Base-by-base conservation (phyloP, 2,888 invertebrate genomes). In the Protonemura montana region DNA sequence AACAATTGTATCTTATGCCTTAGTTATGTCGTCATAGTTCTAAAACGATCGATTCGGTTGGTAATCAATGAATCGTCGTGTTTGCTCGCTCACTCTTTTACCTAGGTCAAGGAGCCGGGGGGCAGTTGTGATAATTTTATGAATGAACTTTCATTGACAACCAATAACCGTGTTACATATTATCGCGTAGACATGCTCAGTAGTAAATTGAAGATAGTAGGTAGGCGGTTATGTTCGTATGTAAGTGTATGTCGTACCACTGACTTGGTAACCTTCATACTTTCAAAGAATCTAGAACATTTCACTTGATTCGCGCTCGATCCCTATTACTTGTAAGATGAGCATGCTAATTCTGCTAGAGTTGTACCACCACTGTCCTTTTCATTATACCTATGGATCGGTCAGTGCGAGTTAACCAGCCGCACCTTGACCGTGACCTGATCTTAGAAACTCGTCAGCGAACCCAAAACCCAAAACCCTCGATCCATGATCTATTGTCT, bases 61-160 rank as follows among this genome's bases (percentile, higher is more conserved):
- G 59, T 10, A 59, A 41, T 59, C 59, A 59, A 59, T 59, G 13
- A 59, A 21, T 16, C 21, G 35, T 7, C 59, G 7, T 13, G 21
- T 21, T 21, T 21, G 59, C 59, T 59, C 7, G 59, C 13, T 59
- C 13, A 59, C 13, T 59, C 3, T 35, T 35, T 35, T 59, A 59
- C 59, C 59, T 59, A 21, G 59, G 59, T 59, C 59, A 59, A 59
- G 59, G 59, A 7, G 78, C 78, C 78, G 7, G 26, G 27, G 78
- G 28, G 28, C 78, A 78, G 78, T 7, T 78, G 78, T 78, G 26
- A 28, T 78, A 21, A 78, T 78, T 27, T 78, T 78, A 78, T 78
- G 78, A 78, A 78, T 78, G 78, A 81, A 81, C 81, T 81, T 81
- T 81, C 81, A 81, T 81, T 81, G 29, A n/a, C 78, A 78, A 78